Conservation (phyloP, 2,888 invertebrate species). For the Plutella xylostella region DNA sequence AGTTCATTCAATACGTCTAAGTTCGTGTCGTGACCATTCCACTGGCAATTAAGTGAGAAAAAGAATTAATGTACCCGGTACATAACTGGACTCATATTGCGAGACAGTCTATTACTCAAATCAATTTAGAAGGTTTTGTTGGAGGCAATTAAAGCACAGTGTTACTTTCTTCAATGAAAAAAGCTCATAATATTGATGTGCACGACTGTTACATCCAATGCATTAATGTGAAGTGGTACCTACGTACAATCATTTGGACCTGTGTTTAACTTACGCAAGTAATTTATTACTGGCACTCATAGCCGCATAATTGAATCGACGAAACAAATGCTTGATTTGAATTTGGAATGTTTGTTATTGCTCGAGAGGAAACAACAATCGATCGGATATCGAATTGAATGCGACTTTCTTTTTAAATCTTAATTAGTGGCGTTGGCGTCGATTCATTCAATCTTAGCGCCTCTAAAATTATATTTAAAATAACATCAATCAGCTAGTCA, state of each 20-base stretch:
- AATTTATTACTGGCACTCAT: conserved; percentile 38
- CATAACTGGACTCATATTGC: conserved; percentile 43
- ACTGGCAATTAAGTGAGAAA: conserved; percentile 42
- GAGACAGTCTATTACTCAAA: conserved; percentile 48
- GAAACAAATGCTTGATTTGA: neutral
- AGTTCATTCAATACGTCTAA: conserved; percentile 28
- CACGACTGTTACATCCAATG: conserved; percentile 48
- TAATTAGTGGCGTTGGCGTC: conserved; percentile 18
- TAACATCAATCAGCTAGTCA: conserved; percentile 49
- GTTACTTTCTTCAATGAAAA: conserved; percentile 41
- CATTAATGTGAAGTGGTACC: conserved; percentile 40
- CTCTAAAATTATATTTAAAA: conserved; percentile 27
- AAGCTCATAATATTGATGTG: conserved; percentile 47
- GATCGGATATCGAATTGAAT: no score
- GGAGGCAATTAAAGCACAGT: conserved; percentile 48
- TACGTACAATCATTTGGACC: conserved; percentile 47
- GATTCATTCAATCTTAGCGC: conserved; percentile 29
- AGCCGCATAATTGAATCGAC: conserved; percentile 9
- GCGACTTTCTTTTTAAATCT: neutral
- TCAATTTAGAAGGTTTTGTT: conserved; percentile 50
- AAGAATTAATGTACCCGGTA: conserved; percentile 43
- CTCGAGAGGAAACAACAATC: neutral
- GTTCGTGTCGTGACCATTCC: conserved; percentile 34
- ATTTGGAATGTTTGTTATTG: conserved; percentile 7
- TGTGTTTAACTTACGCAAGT: no score